Percentiles rank a stretch among this genome's conserved stretches.
phyloP scores from a whole-genome alignment of 35 echinoderm and acorn worm species.

The Ptychodera flava region DNA sequence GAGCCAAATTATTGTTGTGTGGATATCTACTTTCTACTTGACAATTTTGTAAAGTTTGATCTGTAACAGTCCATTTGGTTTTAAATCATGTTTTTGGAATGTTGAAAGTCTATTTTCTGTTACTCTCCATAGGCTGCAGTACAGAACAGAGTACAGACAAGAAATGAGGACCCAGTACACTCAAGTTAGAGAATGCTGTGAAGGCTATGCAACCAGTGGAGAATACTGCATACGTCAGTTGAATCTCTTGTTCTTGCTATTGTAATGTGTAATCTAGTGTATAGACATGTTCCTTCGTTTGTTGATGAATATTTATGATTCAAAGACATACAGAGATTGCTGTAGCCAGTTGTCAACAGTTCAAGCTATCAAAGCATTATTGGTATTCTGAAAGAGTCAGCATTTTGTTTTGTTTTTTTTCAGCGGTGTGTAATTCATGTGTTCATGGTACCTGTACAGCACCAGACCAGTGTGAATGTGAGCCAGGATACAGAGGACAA shows the following conservation, averaged over 20 bases:
- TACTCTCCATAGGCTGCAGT: constrained; percentile 20
- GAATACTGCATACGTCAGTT: constrained; percentile 42
- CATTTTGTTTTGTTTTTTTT: not conserved
- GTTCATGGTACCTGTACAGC: constrained; percentile 22
- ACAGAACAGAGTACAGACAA: constrained; percentile 32
- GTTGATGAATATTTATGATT: too few relatives aligned
- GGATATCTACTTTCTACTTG: not conserved
- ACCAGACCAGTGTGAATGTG: constrained; percentile 33
- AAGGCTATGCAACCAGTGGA: constrained; percentile 17
- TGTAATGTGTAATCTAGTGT: too few relatives aligned
- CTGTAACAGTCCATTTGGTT: not conserved
- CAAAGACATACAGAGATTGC: too few relatives aligned
- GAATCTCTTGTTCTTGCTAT: too few relatives aligned
- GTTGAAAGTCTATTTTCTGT: not conserved
- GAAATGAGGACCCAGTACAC: constrained; percentile 27
- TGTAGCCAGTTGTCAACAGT: too few relatives aligned
- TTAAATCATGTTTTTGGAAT: not conserved
- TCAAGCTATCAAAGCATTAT: too few relatives aligned
- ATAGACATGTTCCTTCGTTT: too few relatives aligned
- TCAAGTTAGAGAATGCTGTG: constrained; percentile 31
- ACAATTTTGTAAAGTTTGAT: not conserved
- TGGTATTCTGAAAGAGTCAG: too few relatives aligned
- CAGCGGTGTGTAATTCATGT: constrained; percentile 38
- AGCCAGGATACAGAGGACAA: constrained; percentile 34
- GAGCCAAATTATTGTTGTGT: not conserved